Base-by-base conservation (phyloP, 92 coral and sea anemone species). In the Phenganax marumi region DNA sequence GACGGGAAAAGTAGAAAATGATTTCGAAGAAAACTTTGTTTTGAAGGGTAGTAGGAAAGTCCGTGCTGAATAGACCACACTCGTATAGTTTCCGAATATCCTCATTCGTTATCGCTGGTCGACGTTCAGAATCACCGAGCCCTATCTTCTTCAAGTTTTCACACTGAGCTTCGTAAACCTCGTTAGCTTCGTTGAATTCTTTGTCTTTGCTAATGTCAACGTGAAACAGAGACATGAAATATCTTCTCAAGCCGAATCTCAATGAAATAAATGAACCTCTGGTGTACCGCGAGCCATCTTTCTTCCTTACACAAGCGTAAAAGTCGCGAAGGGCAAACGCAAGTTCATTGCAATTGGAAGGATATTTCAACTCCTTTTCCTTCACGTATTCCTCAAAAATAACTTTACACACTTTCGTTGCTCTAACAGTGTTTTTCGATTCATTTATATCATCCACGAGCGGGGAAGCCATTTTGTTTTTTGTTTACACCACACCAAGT, bases 1-100 rank as follows among this genome's bases (percentile, higher is more conserved):
- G 79, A 49, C 60, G 60, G 22, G 60, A 73, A 21, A 70, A 81
- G 26, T 17, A 81, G 26, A 81, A 70, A 47, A 81, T 70, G 6
- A 81, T 46, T 52, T 81, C 85, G 23, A 81, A 81, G 80, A 70
- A 81, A 58, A 81, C 65, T 70, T 81, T 81, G 49, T 81, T 81
- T 51, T 47, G 80, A 19, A 81, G 80, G 2, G 86, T 71, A 51
- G 8, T 33, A 16, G 86, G 86, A 24, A 24, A 12, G 14, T 82
- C 86, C 10, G 86, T 82, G 66, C 21, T 55, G 68, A 82, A 82
- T 21, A 82, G 7, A 10, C 86, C 86, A 50, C 86, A 50, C 46
- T 82, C 52, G 50, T 70, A 82, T 46, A 82, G 81, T 43, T 55
- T 73, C 71, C 73, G 73, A 17, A 82, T 56, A 24, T 70, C 82